Conservation (phyloP, 2,797 vertebrate species). For the Triplophysa bombifrons region DNA sequence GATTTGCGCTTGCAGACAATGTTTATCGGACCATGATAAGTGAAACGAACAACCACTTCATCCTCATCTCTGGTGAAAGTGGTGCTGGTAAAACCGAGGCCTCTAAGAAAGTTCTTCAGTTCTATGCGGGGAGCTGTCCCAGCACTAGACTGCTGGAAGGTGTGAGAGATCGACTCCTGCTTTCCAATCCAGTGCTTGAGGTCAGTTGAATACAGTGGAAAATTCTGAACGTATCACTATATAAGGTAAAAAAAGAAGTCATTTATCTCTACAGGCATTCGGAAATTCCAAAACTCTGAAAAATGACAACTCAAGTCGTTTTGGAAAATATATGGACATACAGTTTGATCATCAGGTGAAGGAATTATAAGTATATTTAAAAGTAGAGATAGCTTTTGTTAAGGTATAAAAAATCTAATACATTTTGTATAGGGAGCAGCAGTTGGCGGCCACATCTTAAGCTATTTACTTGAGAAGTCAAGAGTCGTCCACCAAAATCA, state of each 20-base stretch:
- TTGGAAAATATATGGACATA: slow-evolving; percentile 98
- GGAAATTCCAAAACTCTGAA: slow-evolving; percentile 94
- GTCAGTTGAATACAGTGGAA: slow-evolving; percentile 65
- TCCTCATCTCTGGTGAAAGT: slow-evolving; percentile 95
- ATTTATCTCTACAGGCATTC: slow-evolving; percentile 80
- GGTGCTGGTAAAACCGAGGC: slow-evolving; percentile 94
- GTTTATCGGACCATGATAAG: slow-evolving; percentile 92
- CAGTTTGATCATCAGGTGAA: slow-evolving; percentile 93
- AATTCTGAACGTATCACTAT: background rate
- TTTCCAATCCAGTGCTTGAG: slow-evolving; percentile 95
- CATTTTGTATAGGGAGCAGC: slow-evolving; percentile 81
- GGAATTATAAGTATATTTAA: background rate
- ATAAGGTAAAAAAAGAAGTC: background rate
- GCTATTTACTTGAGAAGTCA: slow-evolving; percentile 94
- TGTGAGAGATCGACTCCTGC: slow-evolving; percentile 86
- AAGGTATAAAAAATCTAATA: background rate
- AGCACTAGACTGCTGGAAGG: slow-evolving; percentile 86
- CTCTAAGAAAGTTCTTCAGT: slow-evolving; percentile 95
- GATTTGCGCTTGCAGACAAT: slow-evolving; percentile 93
- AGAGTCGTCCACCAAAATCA: slow-evolving; percentile 92
- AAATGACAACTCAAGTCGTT: slow-evolving; percentile 95
- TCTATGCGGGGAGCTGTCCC: slow-evolving; percentile 90
- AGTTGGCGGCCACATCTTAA: slow-evolving; percentile 92
- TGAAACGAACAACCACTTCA: slow-evolving; percentile 92
- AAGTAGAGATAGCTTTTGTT: background rate